Conservation (phyloP, 2,797 vertebrate genomes). For the Silurus aristotelis region DNA sequence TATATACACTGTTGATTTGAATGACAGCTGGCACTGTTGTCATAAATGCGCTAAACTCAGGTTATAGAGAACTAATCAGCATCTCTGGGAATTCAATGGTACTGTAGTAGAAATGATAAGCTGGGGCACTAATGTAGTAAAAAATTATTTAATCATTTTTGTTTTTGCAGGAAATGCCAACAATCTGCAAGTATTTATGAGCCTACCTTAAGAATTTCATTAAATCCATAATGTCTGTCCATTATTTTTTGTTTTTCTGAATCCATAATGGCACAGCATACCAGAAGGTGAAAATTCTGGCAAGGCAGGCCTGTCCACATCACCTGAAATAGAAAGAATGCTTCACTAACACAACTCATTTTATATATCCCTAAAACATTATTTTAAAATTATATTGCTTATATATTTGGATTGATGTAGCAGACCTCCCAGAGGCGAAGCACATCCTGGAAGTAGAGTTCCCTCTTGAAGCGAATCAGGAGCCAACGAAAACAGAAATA, state of each 20-base stretch:
- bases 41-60: background rate
- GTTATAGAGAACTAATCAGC: background rate
- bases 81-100: background rate
- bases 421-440: slow-evolving; percentile 95
- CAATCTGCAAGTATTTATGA: background rate
- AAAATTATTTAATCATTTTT: background rate
- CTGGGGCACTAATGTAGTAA: background rate
- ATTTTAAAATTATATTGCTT: background rate
- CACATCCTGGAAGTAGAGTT: slow-evolving; percentile 92
- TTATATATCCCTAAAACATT: background rate
- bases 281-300: slow-evolving; percentile 94
- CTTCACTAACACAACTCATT: background rate
- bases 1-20: background rate
- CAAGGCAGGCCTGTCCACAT: slow-evolving; percentile 96
- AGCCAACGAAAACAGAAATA: slow-evolving; percentile 99
- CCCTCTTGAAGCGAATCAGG: slow-evolving; percentile 94
- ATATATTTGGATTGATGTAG: background rate
- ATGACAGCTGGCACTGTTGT: background rate
- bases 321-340: slow-evolving; percentile 72
- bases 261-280: slow-evolving; percentile 95
- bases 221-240: slow-evolving; percentile 95
- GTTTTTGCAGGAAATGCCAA: background rate
- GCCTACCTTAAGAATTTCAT: slow-evolving; percentile 94
- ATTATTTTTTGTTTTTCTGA: slow-evolving; percentile 97
- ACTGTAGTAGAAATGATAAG: background rate